Base-by-base conservation (phyloP, 2,888 invertebrate genomes). In the Iselma pallidipennis region DNA sequence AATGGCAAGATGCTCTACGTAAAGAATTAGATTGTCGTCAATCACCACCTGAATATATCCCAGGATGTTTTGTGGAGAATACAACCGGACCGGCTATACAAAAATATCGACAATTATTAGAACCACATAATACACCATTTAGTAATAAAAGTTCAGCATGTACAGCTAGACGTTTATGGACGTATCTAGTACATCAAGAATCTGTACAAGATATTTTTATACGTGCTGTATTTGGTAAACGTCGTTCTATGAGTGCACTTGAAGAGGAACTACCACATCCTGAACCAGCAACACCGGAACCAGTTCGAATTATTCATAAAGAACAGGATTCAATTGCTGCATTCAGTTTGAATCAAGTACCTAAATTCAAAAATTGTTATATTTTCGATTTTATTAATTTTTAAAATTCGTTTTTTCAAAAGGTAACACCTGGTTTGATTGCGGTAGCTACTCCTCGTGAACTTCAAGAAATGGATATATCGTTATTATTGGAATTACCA, bases 321-420 rank as follows among this genome's bases (percentile, higher is more conserved):
- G 99, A 99, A 78, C 97, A 97, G 82, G 99, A 99, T 82, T 94
- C 96, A 59, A 97, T 99, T 71, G 91, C 96, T 56, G 95, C 98
- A 29, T 99, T 99, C 85, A 97, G 98, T 78, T 87, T 98, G 61
- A 98, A 97, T 82, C 92, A 94, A 86, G 96, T 94, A 77, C 62
- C n/a, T n/a, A n/a, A n/a, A 49, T 21, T 19, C 16, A 52, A 19
- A 21, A 6, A 33, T 53, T 33, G 16, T 19, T 31, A 16, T 42
- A 4, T 16, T 33, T 48, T 49, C 14, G 28, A 51, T 49, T 48
- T 19, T 21, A 12, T 57, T 37, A 49, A 23, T 51, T 58, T 33
- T 55, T 49, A 7, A 56, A 31, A 49, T 33, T 16, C 21, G 16
- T 53, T 51, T 45, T 55, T 63, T 59, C 26, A 25, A 33, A 16